Conservation (phyloP, 1,140 invertebrate genomes). For the Antheraea mylitta region DNA sequence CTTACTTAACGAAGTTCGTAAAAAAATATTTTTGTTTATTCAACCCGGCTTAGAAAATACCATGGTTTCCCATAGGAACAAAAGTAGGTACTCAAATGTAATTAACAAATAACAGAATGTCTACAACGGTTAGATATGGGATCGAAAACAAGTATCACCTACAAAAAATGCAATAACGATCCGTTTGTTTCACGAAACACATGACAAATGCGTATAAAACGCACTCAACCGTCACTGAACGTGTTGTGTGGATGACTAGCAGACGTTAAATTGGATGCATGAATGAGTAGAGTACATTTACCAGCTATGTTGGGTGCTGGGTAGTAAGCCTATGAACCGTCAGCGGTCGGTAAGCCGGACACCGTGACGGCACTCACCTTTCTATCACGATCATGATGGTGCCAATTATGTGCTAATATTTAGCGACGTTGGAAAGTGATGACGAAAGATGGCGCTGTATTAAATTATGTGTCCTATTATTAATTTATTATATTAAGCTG, state of each 20-base stretch:
- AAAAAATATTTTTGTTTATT: too few relatives aligned
- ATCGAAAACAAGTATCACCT: not conserved
- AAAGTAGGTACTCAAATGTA: too few relatives aligned
- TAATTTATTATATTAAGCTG: too few relatives aligned
- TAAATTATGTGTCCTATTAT: too few relatives aligned
- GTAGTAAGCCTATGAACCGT: too few relatives aligned
- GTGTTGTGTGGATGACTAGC: not conserved
- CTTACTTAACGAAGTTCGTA: too few relatives aligned
- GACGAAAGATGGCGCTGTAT: too few relatives aligned
- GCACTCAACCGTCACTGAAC: not conserved
- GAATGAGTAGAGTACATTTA: conserved; percentile 18
- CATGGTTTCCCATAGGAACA: too few relatives aligned
- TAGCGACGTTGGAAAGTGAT: too few relatives aligned
- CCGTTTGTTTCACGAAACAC: not conserved
- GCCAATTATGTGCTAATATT: too few relatives aligned
- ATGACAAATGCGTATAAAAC: not conserved
- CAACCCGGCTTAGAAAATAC: too few relatives aligned
- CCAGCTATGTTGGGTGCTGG: not conserved
- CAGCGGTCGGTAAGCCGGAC: not conserved
- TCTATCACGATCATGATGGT: not conserved
- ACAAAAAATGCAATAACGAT: not conserved
- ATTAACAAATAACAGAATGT: not conserved
- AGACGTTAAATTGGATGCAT: conserved; percentile 13
- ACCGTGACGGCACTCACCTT: not conserved
- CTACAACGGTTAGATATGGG: not conserved